Percentiles rank a stretch among this genome's conserved stretches.
Conservation (phyloP, 1,140 invertebrate genomes). For the Calosoma granatense region DNA sequence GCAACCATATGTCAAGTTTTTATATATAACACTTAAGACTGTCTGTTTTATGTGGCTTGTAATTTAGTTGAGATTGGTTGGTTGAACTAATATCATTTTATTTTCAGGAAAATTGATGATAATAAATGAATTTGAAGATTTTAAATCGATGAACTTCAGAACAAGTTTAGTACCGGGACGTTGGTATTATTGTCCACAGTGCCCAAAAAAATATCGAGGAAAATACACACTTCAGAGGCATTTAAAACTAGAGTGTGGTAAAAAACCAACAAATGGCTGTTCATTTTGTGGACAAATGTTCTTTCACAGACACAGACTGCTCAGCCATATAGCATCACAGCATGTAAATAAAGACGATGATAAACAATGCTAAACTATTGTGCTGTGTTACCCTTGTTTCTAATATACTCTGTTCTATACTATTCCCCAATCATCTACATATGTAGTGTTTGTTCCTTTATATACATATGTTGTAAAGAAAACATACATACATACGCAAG, state of each 20-base stretch:
- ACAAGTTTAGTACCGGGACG: too few species aligned
- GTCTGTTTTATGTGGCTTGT: too few species aligned
- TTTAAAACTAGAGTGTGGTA: conserved; percentile 42
- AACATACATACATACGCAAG: background rate
- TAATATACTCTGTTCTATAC: too few species aligned
- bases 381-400: too few species aligned
- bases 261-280: conserved; percentile 40
- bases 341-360: conserved; percentile 20
- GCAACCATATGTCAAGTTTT: too few species aligned
- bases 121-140: background rate
- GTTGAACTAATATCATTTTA: background rate
- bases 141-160: too few species aligned
- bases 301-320: conserved; percentile 40
- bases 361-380: too few species aligned
- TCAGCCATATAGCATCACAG: conserved; percentile 34
- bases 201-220: conserved; percentile 29
- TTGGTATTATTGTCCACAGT: conserved; percentile 22
- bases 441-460: too few species aligned
- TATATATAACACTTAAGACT: too few species aligned
- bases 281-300: conserved; percentile 38
- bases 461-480: background rate
- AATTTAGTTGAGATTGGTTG: too few species aligned
- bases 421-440: too few species aligned
- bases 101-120: background rate
- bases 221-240: conserved; percentile 42